Conservation (phyloP, 2,113 vertebrate species). For the Neogale vison region DNA sequence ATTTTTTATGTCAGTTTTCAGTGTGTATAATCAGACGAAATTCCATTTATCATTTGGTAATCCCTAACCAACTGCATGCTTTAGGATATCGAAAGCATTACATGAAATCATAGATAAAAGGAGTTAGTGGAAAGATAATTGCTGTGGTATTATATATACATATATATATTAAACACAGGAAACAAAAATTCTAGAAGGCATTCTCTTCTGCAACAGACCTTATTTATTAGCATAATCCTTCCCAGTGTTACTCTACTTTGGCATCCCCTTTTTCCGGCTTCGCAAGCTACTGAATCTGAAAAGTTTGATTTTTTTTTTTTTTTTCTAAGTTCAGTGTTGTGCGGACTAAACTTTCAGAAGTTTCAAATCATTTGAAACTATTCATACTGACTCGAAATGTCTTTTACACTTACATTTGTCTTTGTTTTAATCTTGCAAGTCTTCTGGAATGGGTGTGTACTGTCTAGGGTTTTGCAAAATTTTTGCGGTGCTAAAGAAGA, state of each 20-base stretch:
- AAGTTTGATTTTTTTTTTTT: neutral
- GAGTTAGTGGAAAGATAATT: neutral
- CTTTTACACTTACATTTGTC: neutral
- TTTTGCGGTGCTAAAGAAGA: neutral
- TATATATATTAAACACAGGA: neutral
- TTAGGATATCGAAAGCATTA: conserved; percentile 10
- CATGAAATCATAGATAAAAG: neutral
- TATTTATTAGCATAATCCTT: neutral
- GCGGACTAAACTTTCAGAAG: neutral
- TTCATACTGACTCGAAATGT: neutral
- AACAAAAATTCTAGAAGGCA: neutral
- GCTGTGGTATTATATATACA: neutral
- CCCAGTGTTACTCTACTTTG: neutral
- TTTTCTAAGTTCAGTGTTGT: neutral
- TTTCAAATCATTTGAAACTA: neutral
- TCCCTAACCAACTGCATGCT: neutral
- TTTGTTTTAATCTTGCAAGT: conserved; percentile 13
- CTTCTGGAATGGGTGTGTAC: neutral
- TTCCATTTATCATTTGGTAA: conserved; percentile 20
- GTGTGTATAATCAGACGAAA: neutral
- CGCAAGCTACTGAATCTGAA: neutral
- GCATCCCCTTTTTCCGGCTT: neutral
- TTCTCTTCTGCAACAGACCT: neutral
- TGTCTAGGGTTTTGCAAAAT: neutral
- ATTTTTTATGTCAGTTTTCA: conserved; percentile 29